A percentile compares a stretch with the other conserved stretches of the same genome.
These are phyloP conservation scores for Merodon equestris DNA, from an alignment of 2,888 invertebrate genomes.

Conservation along the genomic window DNA sequence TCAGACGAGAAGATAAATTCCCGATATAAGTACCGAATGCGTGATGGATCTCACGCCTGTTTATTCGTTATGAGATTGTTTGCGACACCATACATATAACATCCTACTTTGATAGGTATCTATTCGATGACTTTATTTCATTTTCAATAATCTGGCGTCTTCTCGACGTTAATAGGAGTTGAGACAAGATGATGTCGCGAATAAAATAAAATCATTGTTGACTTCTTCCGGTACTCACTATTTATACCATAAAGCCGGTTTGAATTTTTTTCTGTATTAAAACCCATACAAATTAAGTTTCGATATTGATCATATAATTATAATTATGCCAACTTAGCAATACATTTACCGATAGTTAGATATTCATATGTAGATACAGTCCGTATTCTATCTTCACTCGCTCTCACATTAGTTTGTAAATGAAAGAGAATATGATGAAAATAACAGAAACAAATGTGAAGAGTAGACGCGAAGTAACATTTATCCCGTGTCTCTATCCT, in stretches of 20 bases:
- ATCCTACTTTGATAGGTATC: slow-evolving; percentile 11
- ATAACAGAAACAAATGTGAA: neutral
- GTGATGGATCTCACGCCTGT: slow-evolving; percentile 1
- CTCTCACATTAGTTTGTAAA: too few species aligned
- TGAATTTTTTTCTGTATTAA: too few species aligned
- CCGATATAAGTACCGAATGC: neutral
- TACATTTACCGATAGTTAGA: too few species aligned
- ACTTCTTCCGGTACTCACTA: too few species aligned
- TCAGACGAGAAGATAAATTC: slow-evolving; percentile 19
- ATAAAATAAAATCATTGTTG: too few species aligned
- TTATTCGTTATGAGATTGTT: neutral
- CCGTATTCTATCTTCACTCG: too few species aligned
- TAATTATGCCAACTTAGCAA: too few species aligned
- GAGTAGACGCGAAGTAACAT: slow-evolving; percentile 13
- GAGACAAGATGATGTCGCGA: too few species aligned
- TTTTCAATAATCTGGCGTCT: slow-evolving; percentile 8
- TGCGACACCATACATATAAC: neutral
- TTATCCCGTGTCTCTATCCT: neutral
- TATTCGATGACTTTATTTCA: slow-evolving; percentile 11
- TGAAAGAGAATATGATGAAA: neutral
- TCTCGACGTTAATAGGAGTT: too few species aligned
- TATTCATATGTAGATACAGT: too few species aligned
- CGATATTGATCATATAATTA: too few species aligned
- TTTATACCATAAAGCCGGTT: slow-evolving; percentile 1
- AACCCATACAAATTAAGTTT: too few species aligned